Percentiles rank a stretch among this genome's conserved stretches.
Evolutionary conservation across 2,888 invertebrate species (phyloP).

Genomic region (Platycheirus rosarum): DNA sequence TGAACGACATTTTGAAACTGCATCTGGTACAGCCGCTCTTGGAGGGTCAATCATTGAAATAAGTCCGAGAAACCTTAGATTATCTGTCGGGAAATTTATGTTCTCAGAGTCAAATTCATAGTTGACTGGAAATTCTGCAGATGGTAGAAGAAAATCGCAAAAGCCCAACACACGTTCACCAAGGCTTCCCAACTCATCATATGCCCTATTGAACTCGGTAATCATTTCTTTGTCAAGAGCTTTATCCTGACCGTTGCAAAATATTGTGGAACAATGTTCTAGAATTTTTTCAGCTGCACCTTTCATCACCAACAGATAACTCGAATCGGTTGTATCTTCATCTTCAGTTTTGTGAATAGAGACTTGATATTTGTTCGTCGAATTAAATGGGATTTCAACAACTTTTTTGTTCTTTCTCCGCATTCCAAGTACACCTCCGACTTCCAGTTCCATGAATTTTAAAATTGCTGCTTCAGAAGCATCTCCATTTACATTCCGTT

Average conservation of each 20-base stretch:
- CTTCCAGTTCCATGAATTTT: constrained; percentile 95
- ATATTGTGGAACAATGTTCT: constrained; percentile 94
- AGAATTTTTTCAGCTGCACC: constrained; percentile 98
- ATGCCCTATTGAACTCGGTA: constrained; percentile 97
- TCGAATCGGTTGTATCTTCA: constrained; percentile 94
- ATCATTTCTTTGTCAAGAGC: constrained; percentile 96
- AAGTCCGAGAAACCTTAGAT: constrained; percentile 96
- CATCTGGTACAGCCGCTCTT: constrained; percentile 98
- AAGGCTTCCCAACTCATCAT: constrained; percentile 93
- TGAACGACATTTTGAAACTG: constrained; percentile 97
- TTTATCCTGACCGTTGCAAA: constrained; percentile 96
- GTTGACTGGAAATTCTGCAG: constrained; percentile 95
- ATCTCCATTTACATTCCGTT: constrained; percentile 97
- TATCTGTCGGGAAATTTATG: constrained; percentile 94
- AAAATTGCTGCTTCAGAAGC: constrained; percentile 97
- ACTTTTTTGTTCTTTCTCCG: constrained; percentile 94
- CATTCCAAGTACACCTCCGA: constrained; percentile 93
- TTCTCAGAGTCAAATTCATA: constrained; percentile 96
- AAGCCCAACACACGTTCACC: constrained; percentile 96
- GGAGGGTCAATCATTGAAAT: constrained; percentile 99
- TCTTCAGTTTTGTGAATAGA: constrained; percentile 97
- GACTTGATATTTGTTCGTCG: constrained; percentile 97
- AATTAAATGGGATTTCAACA: constrained; percentile 96
- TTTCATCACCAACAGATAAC: constrained; percentile 97
- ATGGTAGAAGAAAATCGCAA: constrained; percentile 95